These are phyloP conservation scores for Nesogale talazaci DNA, from an alignment of 2,113 vertebrate species.

Conservation along the genomic window DNA sequence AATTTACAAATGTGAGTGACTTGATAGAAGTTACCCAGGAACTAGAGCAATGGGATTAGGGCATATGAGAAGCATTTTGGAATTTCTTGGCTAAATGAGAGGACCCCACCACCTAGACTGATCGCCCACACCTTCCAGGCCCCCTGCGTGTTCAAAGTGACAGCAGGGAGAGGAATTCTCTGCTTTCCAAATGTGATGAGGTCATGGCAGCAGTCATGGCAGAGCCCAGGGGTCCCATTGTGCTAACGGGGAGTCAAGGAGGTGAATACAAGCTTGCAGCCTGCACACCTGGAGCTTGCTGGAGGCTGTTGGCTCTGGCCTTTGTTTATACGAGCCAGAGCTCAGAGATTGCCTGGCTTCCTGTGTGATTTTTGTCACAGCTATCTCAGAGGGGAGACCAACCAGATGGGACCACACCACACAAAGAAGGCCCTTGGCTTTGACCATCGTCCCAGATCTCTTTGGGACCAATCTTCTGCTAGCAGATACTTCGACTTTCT, in stretches of 20 bases:
- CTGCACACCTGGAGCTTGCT: conserved; percentile 26
- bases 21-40: not conserved
- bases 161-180: not conserved
- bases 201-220: not conserved
- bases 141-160: not conserved
- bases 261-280: not conserved
- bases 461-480: not conserved
- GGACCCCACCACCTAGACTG: not conserved
- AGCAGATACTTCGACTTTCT: not conserved
- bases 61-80: conserved; percentile 36
- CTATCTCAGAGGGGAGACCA: not conserved
- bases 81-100: conserved; percentile 45
- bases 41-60: not conserved
- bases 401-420: not conserved
- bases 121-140: not conserved
- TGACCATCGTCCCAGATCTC: conserved; percentile 37
- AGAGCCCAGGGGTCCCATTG: not conserved
- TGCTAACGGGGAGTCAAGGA: not conserved
- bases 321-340: conserved; percentile 48
- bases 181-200: not conserved
- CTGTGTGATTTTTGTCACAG: conserved; percentile 48
- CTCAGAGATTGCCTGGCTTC: conserved; percentile 59
- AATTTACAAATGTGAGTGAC: conserved; percentile 6
- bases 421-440: conserved; percentile 46
- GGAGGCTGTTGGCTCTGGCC: not conserved